phyloP scores from a whole-genome alignment of 2,888 invertebrate genomes.

The Tetramorium bicarinatum region DNA sequence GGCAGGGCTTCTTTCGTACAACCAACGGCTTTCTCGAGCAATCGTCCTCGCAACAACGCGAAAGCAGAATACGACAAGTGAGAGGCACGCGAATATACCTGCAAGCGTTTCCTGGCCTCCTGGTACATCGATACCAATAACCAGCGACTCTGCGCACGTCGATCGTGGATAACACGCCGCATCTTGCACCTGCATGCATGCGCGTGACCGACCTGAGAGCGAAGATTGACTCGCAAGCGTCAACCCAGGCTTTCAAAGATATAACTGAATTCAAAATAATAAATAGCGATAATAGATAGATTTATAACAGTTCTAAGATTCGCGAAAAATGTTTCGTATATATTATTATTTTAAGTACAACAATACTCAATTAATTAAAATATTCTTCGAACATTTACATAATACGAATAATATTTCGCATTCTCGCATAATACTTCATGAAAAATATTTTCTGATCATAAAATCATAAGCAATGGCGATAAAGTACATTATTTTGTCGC shows the following conservation, averaged over 20 bases:
- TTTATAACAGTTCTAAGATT: neutral
- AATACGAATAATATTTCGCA: neutral
- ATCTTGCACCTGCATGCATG: conserved; percentile 76
- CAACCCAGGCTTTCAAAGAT: neutral
- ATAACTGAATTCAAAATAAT: neutral
- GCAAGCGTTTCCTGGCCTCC: conserved; percentile 68
- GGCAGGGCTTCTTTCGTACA: neutral
- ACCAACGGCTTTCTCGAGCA: conserved; percentile 24
- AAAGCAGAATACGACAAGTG: conserved; percentile 13
- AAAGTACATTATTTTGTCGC: neutral
- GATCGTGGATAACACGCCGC: conserved; percentile 65
- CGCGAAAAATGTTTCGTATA: neutral
- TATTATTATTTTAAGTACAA: neutral
- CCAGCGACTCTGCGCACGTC: conserved; percentile 83
- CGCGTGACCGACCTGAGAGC: conserved; percentile 56
- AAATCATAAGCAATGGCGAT: neutral
- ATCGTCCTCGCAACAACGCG: conserved; percentile 35
- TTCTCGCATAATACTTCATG: neutral
- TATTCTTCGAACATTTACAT: neutral
- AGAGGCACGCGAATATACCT: conserved; percentile 31
- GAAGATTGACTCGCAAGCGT: conserved; percentile 68
- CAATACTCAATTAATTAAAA: neutral
- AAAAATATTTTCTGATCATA: neutral
- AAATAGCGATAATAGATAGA: neutral
- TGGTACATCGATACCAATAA: conserved; percentile 80